Evolutionary conservation across 2,113 vertebrate genomes (phyloP).

Genomic region (Gymnobelideus leadbeateri): DNA sequence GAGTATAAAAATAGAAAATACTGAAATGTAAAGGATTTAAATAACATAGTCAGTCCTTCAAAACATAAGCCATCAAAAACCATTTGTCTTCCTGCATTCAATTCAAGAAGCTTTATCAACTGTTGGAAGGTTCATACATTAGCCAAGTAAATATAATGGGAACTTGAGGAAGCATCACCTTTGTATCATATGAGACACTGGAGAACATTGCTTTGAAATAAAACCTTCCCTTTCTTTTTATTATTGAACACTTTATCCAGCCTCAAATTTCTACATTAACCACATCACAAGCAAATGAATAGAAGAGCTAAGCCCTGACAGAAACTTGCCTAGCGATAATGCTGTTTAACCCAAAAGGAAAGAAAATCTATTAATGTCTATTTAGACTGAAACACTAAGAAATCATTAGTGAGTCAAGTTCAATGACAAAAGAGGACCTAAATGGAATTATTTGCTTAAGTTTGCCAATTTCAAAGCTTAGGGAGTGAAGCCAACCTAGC

Average conservation of each 20-base stretch:
- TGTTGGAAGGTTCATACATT: constrained; percentile 65
- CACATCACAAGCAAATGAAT: constrained; percentile 12
- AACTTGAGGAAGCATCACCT: constrained; percentile 47
- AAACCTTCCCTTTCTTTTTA: constrained; percentile 23
- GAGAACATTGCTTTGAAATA: constrained; percentile 40
- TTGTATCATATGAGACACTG: constrained; percentile 29
- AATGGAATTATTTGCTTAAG: constrained; percentile 82
- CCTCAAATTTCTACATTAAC: constrained; percentile 25
- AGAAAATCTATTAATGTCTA: constrained; percentile 86
- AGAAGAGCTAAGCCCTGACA: constrained; percentile 74
- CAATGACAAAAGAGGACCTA: constrained; percentile 79
- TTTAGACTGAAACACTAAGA: constrained; percentile 83
- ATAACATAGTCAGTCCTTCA: constrained; percentile 54
- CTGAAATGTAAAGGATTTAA: not conserved
- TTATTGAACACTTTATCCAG: not conserved
- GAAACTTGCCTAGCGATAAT: constrained; percentile 66
- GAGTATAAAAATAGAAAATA: not conserved
- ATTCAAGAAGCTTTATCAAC: constrained; percentile 66
- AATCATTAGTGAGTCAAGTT: constrained; percentile 83
- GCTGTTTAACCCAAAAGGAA: constrained; percentile 86
- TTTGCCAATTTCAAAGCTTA: constrained; percentile 67
- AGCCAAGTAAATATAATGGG: constrained; percentile 62
- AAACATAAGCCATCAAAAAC: constrained; percentile 61
- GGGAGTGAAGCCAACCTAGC: not conserved
- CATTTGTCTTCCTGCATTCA: constrained; percentile 45